Evolutionary conservation across 1,140 invertebrate species (phyloP).

Genomic region (Leptinotarsa undecemlineata): DNA sequence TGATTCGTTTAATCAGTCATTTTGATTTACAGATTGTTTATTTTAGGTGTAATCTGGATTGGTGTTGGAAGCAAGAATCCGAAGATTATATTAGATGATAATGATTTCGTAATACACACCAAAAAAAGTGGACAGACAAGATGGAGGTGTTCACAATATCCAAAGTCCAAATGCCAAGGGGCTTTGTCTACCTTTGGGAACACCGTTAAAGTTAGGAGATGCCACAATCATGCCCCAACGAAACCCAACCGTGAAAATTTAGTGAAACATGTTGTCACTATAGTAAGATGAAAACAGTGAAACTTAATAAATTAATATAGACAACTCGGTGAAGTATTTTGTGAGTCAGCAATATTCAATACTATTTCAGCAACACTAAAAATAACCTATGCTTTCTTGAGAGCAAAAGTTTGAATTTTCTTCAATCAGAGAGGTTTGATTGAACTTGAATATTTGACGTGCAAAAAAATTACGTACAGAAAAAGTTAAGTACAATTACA

Average conservation of each 20-base stretch:
- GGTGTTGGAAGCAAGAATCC: slow-evolving; percentile 40
- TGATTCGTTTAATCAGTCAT: too few relatives aligned
- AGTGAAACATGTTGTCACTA: neutral
- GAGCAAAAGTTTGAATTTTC: too few relatives aligned
- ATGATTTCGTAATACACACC: slow-evolving; percentile 41
- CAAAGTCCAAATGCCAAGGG: slow-evolving; percentile 40
- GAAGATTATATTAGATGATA: slow-evolving; percentile 42
- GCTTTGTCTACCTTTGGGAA: slow-evolving; percentile 35
- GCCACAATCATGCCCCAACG: slow-evolving; percentile 41
- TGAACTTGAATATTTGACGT: too few relatives aligned
- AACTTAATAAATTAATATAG: too few relatives aligned
- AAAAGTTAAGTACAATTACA: too few relatives aligned
- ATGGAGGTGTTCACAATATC: slow-evolving; percentile 42
- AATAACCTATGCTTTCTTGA: too few relatives aligned
- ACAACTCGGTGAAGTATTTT: too few relatives aligned
- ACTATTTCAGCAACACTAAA: too few relatives aligned
- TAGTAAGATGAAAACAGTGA: neutral
- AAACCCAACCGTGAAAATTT: slow-evolving; percentile 16
- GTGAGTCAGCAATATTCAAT: too few relatives aligned
- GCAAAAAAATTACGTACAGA: too few relatives aligned
- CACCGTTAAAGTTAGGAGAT: slow-evolving; percentile 34
- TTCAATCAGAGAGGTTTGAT: too few relatives aligned
- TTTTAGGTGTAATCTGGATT: slow-evolving; percentile 43
- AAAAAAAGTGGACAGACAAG: slow-evolving; percentile 36
- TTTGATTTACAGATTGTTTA: too few relatives aligned